Evolutionary conservation across 1,140 invertebrate genomes (phyloP).

Genomic region (Achroia grisella): DNA sequence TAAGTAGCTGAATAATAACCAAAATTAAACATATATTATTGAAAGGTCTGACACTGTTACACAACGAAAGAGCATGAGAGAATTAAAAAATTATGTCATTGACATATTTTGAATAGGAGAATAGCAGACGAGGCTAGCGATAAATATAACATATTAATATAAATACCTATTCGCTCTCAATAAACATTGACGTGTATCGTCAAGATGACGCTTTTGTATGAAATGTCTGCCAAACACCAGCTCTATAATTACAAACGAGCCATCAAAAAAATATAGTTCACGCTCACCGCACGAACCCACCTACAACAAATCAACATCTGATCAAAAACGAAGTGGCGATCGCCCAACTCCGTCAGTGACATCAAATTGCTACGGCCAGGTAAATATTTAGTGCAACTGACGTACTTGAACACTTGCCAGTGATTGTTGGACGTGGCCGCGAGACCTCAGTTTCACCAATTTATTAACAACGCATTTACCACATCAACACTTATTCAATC

Average conservation of each 20-base stretch:
- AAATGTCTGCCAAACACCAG: slow-evolving; percentile 42
- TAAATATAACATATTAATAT: too few species aligned
- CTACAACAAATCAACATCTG: slow-evolving; percentile 21
- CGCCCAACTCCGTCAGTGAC: slow-evolving; percentile 36
- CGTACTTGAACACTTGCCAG: slow-evolving; percentile 60
- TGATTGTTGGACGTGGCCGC: slow-evolving; percentile 43
- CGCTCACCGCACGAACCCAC: slow-evolving; percentile 32
- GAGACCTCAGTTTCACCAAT: slow-evolving; percentile 51
- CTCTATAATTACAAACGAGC: slow-evolving; percentile 45
- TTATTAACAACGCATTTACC: slow-evolving; percentile 44
- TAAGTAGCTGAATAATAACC: too few species aligned
- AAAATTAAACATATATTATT: too few species aligned
- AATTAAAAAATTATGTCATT: too few species aligned
- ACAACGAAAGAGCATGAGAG: too few species aligned
- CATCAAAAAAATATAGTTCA: slow-evolving; percentile 32
- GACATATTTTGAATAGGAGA: too few species aligned
- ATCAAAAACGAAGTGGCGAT: slow-evolving; percentile 17
- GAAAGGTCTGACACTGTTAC: too few species aligned
- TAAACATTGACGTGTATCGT: slow-evolving; percentile 15
- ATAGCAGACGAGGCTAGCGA: too few species aligned
- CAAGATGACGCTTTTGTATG: slow-evolving; percentile 37
- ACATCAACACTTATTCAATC: slow-evolving; percentile 13
- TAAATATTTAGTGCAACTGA: slow-evolving; percentile 57
- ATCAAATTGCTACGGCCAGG: slow-evolving; percentile 45
- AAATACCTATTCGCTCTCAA: too few species aligned